phyloP scores from a whole-genome alignment of 1,140 invertebrate genomes.

The Zophobas morio region DNA sequence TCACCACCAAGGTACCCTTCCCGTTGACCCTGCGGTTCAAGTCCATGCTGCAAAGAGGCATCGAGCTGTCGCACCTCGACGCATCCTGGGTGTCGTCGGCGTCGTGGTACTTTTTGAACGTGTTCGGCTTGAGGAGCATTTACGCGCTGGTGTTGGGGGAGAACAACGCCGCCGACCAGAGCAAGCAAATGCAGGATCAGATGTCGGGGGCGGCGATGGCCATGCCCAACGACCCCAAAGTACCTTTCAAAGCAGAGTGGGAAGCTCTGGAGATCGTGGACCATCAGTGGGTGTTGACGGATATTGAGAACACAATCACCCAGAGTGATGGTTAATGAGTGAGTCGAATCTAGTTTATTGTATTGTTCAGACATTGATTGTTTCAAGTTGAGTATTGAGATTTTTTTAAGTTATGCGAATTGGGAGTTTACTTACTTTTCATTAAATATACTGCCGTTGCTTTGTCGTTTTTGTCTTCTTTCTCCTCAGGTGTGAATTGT shows the following conservation, averaged over 20 bases:
- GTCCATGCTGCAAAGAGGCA: conserved; percentile 98
- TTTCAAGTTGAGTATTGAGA: conserved; percentile 1
- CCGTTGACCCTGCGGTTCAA: conserved; percentile 98
- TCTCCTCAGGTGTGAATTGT: not conserved
- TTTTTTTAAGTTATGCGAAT: not conserved
- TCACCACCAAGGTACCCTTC: conserved; percentile 99
- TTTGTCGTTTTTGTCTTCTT: not conserved
- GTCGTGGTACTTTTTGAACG: conserved; percentile 99
- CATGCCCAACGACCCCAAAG: conserved; percentile 97
- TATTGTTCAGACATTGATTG: not conserved
- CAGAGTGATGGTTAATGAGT: not conserved
- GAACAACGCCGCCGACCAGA: conserved; percentile 98
- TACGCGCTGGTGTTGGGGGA: conserved; percentile 98
- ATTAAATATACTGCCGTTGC: conserved; percentile 36
- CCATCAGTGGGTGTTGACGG: conserved; percentile 90
- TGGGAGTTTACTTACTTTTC: conserved; percentile 34
- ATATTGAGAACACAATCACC: conserved; percentile 74
- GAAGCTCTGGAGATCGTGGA: conserved; percentile 97
- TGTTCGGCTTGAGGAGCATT: conserved; percentile 98
- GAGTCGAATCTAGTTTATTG: no score
- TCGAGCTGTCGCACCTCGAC: conserved; percentile 95
- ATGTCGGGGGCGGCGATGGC: conserved; percentile 97
- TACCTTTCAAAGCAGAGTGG: conserved; percentile 99
- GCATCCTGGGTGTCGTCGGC: conserved; percentile 99
- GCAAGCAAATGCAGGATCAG: conserved; percentile 97